Base-by-base conservation (phyloP, 2,113 vertebrate genomes). In the Nothoprocta pentlandii region DNA sequence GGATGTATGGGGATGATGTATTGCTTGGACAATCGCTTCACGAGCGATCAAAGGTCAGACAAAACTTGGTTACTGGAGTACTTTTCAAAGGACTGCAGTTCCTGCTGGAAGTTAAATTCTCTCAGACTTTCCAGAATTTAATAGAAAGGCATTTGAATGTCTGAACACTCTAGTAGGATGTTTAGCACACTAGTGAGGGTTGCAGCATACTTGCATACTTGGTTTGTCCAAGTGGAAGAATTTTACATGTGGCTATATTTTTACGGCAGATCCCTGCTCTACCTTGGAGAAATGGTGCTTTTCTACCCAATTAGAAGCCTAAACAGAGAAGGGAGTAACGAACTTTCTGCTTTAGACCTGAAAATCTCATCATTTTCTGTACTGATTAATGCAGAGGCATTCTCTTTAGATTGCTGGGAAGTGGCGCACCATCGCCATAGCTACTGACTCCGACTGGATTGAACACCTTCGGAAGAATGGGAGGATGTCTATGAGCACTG, bases 141-240 rank as follows among this genome's bases (percentile, higher is more conserved):
- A 19, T 6, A 12, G 13, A 13, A 13, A 1, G 1, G 34, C 0
- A 1, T 47, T 12, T n/a, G 53, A 44, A 26, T 56, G 41, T 30
- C 34, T 21, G 22, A 32, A 47, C 3, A 3, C 41, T 32, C 74
- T 9, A 9, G 41, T 7, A 62, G 7, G 12, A 12, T 19, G 49
- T 25, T 32, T 34, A 7, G 6, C 0, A 0, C 22, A 22, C 14
- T 22, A 19, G 61, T 7, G 47, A 75, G 21, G 25, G 49, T 36
- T 66, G 32, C 42, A 7, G 47, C 12, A 5, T 28, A 62, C 34
- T 20, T 25, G 47, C 12, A 5, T 28, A 62, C 34, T 20, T 21
- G 47, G 42, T 32, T 81, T 69, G 69, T 26, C 56, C 49, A 47
- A 36, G 41, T 42, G 11, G 26, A 23, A 36, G 20, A 34, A 28